Conservation (phyloP, 1,140 invertebrate genomes). For the Drosophila takahashii region DNA sequence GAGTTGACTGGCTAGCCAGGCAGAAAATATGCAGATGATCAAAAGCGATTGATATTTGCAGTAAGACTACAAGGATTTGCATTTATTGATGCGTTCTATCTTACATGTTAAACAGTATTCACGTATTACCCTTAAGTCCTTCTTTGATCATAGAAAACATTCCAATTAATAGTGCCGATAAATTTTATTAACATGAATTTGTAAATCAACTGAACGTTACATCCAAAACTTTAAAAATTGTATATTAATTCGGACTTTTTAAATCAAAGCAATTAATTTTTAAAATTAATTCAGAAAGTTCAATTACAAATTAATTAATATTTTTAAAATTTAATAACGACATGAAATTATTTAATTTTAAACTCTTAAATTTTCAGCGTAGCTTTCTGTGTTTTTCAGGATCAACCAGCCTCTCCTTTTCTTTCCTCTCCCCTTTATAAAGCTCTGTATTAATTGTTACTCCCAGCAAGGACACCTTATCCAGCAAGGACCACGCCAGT, state of each 20-base stretch:
- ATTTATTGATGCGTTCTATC: neutral
- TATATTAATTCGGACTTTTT: too few species aligned
- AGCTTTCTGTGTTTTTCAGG: neutral
- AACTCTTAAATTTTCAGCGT: neutral
- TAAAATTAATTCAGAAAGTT: too few species aligned
- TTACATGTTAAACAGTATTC: neutral
- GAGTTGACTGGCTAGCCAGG: conserved; percentile 1
- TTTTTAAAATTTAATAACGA: too few species aligned
- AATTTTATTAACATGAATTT: neutral
- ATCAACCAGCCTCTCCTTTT: neutral
- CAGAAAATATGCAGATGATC: conserved; percentile 11
- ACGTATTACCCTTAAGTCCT: neutral
- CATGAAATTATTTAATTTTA: neutral
- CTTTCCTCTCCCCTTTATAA: neutral
- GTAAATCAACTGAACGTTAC: too few species aligned
- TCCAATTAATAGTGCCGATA: neutral
- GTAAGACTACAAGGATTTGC: conserved; percentile 1
- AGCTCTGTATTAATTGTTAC: conserved; percentile 42
- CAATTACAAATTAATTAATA: too few species aligned
- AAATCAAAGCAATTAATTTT: too few species aligned
- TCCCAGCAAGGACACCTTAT: conserved; percentile 21
- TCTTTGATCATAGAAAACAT: neutral
- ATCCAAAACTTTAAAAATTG: too few species aligned
- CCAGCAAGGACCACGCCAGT: conserved; percentile 14
- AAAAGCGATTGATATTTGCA: conserved; percentile 1